Percentiles rank a stretch among this genome's conserved stretches.
phyloP scores from a whole-genome alignment of 2,797 vertebrate species.

The Siniperca obscura region DNA sequence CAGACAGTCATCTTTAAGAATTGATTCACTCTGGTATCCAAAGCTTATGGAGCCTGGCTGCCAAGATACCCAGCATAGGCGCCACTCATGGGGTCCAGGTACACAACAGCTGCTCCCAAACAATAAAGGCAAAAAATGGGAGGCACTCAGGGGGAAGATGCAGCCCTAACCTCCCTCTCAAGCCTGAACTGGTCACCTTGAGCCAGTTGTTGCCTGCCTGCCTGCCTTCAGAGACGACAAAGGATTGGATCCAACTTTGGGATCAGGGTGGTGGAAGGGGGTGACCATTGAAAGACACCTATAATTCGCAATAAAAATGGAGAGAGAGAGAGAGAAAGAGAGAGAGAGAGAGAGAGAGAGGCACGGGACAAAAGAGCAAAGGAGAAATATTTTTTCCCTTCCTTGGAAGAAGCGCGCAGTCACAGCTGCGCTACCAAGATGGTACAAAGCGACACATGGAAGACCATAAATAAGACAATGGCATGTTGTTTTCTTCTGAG shows the following conservation, averaged over 20 bases:
- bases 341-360: not conserved
- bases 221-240: constrained; percentile 64
- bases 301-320: constrained; percentile 62
- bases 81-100: constrained; percentile 84
- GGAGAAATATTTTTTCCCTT: constrained; percentile 64
- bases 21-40: constrained; percentile 86
- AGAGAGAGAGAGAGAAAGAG: constrained; percentile 15
- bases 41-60: constrained; percentile 83
- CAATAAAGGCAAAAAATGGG: constrained; percentile 86
- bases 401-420: constrained; percentile 71
- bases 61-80: constrained; percentile 86
- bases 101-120: constrained; percentile 86
- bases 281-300: constrained; percentile 63
- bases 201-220: constrained; percentile 82
- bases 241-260: constrained; percentile 70
- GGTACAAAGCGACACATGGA: constrained; percentile 68
- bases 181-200: constrained; percentile 85
- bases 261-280: constrained; percentile 54
- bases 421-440: constrained; percentile 71
- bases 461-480: constrained; percentile 82
- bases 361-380: constrained; percentile 6
- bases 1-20: constrained; percentile 89
- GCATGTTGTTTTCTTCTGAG: constrained; percentile 80
- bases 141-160: constrained; percentile 85
- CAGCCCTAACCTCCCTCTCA: constrained; percentile 80